Conservation (phyloP, 1,140 invertebrate species). For the Anagrus nilaparvatae region DNA sequence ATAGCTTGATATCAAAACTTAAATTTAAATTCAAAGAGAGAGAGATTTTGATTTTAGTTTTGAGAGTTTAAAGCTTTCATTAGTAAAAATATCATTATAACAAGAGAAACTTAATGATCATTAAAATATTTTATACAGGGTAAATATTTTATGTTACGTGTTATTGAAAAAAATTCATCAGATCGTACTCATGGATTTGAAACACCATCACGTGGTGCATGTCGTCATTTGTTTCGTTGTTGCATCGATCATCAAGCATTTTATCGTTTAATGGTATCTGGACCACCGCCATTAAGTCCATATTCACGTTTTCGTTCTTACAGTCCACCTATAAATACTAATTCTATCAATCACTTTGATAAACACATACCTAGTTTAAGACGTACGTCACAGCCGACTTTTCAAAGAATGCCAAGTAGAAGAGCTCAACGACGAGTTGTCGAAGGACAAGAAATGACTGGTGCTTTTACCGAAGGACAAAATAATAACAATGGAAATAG, state of each 20-base stretch:
- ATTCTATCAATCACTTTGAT: background rate
- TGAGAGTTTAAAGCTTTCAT: too few relatives aligned
- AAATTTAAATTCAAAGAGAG: too few relatives aligned
- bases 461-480: constrained; percentile 35
- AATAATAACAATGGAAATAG: constrained; percentile 15
- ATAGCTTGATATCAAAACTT: too few relatives aligned
- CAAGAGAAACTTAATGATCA: too few relatives aligned
- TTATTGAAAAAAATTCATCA: constrained; percentile 92
- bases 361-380: constrained; percentile 30
- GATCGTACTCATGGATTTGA: constrained; percentile 94
- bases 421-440: constrained; percentile 68
- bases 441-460: constrained; percentile 50
- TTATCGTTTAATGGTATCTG: constrained; percentile 71
- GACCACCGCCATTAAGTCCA: constrained; percentile 37
- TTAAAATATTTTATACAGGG: too few relatives aligned
- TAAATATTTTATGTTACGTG: constrained; percentile 90
- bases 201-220: constrained; percentile 86
- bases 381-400: constrained; percentile 64
- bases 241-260: constrained; percentile 97
- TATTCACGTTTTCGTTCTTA: constrained; percentile 56
- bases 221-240: constrained; percentile 97
- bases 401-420: constrained; percentile 80
- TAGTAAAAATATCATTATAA: too few relatives aligned
- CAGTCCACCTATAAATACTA: constrained; percentile 42
- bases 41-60: too few relatives aligned